A percentile compares a stretch with the other conserved stretches of the same genome.
Evolutionary conservation across 2,797 vertebrate species (phyloP).

Genomic region (Podargus strigoides): DNA sequence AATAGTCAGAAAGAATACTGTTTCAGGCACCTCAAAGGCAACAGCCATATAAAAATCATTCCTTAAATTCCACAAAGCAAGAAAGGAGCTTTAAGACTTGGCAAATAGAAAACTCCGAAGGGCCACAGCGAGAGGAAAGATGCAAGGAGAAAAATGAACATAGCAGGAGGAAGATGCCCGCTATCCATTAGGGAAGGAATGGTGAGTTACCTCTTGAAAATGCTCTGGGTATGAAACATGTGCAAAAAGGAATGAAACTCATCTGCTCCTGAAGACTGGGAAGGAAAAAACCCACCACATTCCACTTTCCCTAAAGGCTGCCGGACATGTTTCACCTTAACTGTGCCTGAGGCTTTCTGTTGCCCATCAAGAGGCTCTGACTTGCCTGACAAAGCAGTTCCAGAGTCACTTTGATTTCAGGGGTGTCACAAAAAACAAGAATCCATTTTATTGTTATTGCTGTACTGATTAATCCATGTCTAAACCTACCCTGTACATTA

Average conservation of each 20-base stretch:
- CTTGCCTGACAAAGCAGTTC: neutral
- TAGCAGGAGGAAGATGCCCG: neutral
- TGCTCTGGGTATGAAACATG: neutral
- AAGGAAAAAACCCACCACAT: neutral
- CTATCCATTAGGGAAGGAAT: neutral
- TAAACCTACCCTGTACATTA: neutral
- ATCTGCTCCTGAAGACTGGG: neutral
- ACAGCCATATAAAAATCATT: neutral
- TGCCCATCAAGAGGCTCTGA: neutral
- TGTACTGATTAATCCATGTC: neutral
- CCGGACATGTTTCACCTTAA: neutral
- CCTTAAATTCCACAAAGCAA: neutral
- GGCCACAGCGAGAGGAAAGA: neutral
- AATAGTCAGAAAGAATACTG: neutral
- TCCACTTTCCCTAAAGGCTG: neutral
- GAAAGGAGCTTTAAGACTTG: neutral
- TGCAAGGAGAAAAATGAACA: neutral
- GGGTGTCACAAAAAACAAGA: neutral
- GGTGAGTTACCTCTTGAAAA: neutral
- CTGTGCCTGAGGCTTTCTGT: neutral
- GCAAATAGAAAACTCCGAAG: neutral
- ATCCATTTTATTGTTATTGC: neutral
- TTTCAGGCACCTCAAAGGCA: neutral
- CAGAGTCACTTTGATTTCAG: neutral
- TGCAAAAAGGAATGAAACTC: neutral